Base-by-base conservation (phyloP, 2,797 vertebrate species). In the Tragopan temminckii region DNA sequence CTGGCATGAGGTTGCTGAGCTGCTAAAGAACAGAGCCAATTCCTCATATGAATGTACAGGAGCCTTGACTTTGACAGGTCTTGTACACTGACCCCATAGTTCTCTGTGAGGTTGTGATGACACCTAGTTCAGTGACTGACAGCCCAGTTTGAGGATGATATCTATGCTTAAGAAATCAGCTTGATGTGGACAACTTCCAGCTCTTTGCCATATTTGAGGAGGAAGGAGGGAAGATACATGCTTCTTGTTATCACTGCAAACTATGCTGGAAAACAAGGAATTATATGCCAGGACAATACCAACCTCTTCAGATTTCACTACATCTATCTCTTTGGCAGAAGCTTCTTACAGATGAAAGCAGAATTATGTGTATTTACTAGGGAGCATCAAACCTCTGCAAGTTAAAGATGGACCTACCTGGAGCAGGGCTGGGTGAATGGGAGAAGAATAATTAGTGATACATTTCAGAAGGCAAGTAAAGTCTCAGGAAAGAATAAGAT, bases 1-100 rank as follows among this genome's bases (percentile, higher is more conserved):
- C 21, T 69, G 38, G 35, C 38, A 50, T 66, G 17, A 1, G 15
- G 17, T 8, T 81, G 15, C 8, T 27, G 63, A 81, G 23, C 38
- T 88, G 67, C 25, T 27, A 11, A 38, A 43, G 57, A 66, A 42
- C 42, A 82, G 17, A 74, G 7, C 19, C 67, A 0, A 0, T 27
- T 14, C 27, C 13, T 38, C 0, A 0, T 15, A 21, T 6, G 17
- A n/a, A 20, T 55, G 4, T 61, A 24, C 9, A n/a, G 7, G 6
- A 76, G 33, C 38, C 3, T 53, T 55, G 38, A 20, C 48, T 29
- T 62, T 36, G n/a, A 38, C 27, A 23, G 11, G 16, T 70, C 15
- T 40, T 59, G 9, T 80, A 27, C 7, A 57, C 13, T 1, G 1
- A 29, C 45, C 68, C 43, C 12, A 10, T 36, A 85, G 61, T 66